These are phyloP conservation scores for Nymphalis polychloros DNA, from an alignment of 2,888 invertebrate species.

Conservation along the genomic window DNA sequence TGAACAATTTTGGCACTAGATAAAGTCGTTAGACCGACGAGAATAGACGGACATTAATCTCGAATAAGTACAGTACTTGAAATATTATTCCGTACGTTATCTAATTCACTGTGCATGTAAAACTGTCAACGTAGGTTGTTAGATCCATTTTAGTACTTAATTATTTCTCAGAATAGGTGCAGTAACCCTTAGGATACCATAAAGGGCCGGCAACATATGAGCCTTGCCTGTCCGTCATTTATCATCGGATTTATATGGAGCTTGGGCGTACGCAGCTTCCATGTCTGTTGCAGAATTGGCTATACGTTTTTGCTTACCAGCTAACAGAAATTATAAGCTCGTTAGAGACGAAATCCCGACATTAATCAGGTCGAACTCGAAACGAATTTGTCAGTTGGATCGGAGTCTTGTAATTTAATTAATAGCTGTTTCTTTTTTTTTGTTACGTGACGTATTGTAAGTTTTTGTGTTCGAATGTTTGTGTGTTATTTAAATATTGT, in stretches of 20 bases:
- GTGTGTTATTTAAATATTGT: background rate
- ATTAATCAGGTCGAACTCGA: slow-evolving; percentile 20
- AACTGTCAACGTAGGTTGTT: slow-evolving; percentile 34
- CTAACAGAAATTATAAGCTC: slow-evolving; percentile 30
- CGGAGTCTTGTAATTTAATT: slow-evolving; percentile 1
- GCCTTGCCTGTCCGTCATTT: slow-evolving; percentile 35
- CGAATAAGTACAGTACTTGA: slow-evolving; percentile 3
- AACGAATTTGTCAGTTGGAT: slow-evolving; percentile 14
- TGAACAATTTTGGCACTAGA: background rate
- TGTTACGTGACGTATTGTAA: background rate
- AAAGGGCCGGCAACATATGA: slow-evolving; percentile 32
- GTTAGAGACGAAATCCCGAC: slow-evolving; percentile 19
- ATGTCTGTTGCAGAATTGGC: slow-evolving; percentile 33
- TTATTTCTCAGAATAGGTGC: slow-evolving; percentile 35
- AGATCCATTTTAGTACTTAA: slow-evolving; percentile 37
- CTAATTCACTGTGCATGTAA: slow-evolving; percentile 30
- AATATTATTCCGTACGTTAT: slow-evolving; percentile 10
- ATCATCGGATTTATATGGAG: slow-evolving; percentile 37
- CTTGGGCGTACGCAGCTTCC: slow-evolving; percentile 29
- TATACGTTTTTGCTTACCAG: slow-evolving; percentile 31
- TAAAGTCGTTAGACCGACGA: slow-evolving; percentile 5
- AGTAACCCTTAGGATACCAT: slow-evolving; percentile 36
- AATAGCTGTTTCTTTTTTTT: slow-evolving; percentile 1
- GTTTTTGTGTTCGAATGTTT: slow-evolving; percentile 3
- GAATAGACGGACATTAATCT: slow-evolving; percentile 8